A percentile compares a stretch with the other conserved stretches of the same genome.
Evolutionary conservation across 2,113 vertebrate species (phyloP).

Genomic region (Haemorhous mexicanus): DNA sequence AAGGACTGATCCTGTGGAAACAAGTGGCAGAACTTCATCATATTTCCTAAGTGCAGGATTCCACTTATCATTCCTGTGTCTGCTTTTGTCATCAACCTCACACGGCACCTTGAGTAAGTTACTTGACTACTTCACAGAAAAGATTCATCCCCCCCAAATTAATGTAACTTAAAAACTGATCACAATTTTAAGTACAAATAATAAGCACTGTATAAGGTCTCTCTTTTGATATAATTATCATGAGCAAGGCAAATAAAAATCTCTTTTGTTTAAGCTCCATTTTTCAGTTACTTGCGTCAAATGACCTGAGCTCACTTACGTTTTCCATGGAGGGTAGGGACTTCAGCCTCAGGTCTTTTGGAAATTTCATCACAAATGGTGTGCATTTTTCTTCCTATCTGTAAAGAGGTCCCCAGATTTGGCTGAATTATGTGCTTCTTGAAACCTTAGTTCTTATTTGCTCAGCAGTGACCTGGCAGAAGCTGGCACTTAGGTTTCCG

Average conservation of each 20-base stretch:
- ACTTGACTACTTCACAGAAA: not conserved
- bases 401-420: not conserved
- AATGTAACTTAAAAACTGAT: not conserved
- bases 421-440: not conserved
- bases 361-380: not conserved
- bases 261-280: not conserved
- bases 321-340: not conserved
- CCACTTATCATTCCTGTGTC: not conserved
- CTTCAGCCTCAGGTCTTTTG: not conserved
- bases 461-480: conserved; percentile 16
- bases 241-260: not conserved
- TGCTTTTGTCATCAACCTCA: not conserved
- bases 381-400: not conserved
- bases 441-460: conserved; percentile 18
- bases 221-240: not conserved
- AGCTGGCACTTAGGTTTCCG: not conserved
- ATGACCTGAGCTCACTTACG: not conserved
- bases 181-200: not conserved
- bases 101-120: not conserved
- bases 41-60: not conserved
- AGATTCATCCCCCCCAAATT: not conserved
- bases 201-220: not conserved
- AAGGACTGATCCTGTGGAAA: not conserved
- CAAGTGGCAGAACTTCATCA: not conserved
- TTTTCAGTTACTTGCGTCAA: not conserved